Base-by-base conservation (phyloP, 92 coral and sea anemone genomes). In the Zoanthus sociatus region DNA sequence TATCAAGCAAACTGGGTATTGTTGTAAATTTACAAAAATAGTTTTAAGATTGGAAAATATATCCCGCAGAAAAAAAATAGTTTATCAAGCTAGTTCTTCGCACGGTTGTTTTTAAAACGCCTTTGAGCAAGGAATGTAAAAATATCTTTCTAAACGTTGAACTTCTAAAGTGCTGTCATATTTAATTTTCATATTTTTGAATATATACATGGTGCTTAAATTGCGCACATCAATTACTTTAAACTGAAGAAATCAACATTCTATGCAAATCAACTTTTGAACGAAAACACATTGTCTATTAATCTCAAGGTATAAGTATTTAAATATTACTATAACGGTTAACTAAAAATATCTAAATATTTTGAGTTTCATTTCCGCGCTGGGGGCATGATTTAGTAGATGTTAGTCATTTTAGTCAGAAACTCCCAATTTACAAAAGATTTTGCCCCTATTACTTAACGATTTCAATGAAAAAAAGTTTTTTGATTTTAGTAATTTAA, bases 221-320 rank as follows among this genome's bases (percentile, higher is more conserved):
- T 37, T 37, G 42, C 4, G 4, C 42, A 37, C 42, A 37, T 7
- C 20, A 67, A 21, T 67, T 30, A 67, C 73, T 61, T 63, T 44
- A 15, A 15, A 10, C 60, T 54, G 18, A 47, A 33, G 73, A 79
- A 79, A 63, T 61, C 14, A 56, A 61, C 55, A 44, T 60, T 9
- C 21, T 10, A 79, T 79, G 84, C 84, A 79, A 79, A 79, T 79
- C 4, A 17, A 44, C 73, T 79, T 42, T 46, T 73, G 44, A 79
- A 37, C 73, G 63, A 79, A 67, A 67, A 20, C n/a, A 3, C n/a
- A 32, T 79, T 79, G 84, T 79, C 64, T 54, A 56, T 79, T 79
- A 79, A 79, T 79, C 84, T 45, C 55, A 47, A 68, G 47, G 61
- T 63, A 79, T 37, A 79, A 61, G 73, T 61, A 33, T 18, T n/a